Base-by-base conservation (phyloP, 1,140 invertebrate species). In the Eueides isabella region DNA sequence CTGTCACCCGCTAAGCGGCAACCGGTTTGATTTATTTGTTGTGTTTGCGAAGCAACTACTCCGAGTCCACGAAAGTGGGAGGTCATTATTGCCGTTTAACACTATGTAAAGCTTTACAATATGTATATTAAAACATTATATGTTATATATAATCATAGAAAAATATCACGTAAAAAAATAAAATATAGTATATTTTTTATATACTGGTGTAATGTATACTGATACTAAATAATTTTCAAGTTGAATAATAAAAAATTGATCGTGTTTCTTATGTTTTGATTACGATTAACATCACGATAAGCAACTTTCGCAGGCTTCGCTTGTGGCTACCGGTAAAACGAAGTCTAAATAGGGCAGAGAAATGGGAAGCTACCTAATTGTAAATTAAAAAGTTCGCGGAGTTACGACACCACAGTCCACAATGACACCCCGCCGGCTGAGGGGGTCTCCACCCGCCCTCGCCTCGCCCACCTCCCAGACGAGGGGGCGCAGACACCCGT, bases 361-460 rank as follows among this genome's bases (percentile, higher is more conserved):
- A 92, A 92, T 92, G 91, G 85, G 89, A 92, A 91, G 89, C 91
- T 92, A 92, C 91, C 90, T 92, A 92, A 92, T 92, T 92, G 91
- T 92, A 92, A 92, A 92, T 92, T 92, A 92, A 92, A 92, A 92
- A 92, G 91, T 92, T 92, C 89, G 91, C 87, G 86, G 88, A 92
- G 91, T 92, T 92, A 92, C 91, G 86, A 92, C 90, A 92, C 91
- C 91, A 89, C 90, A 91, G 91, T 92, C 90, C 91, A 92, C 90
- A 92, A 88, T 90, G 90, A 91, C 90, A 88, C 89, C 89, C 88
- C 82, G 79, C 75, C 72, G 80, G 81, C 67, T 75, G 82, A 80
- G 69, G 80, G 81, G 81, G 73, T 74, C 76, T 76, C 76, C 78
- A 75, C 66, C 74, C 67, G 26, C 80, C 76, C 77, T 67, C 78